Conservation (phyloP, 2,888 invertebrate genomes). For the Napeogenes sylphis region DNA sequence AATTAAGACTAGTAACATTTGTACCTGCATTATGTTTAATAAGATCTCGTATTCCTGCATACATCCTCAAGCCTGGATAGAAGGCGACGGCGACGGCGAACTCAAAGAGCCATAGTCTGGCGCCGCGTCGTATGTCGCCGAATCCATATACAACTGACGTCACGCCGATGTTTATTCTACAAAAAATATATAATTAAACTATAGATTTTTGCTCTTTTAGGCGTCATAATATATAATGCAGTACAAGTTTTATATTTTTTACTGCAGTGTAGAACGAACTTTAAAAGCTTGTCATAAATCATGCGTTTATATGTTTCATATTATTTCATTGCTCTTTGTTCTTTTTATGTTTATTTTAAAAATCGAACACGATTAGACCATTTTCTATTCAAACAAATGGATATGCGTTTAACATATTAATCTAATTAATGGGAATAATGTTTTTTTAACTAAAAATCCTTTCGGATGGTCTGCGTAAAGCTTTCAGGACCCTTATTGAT, state of each 20-base stretch:
- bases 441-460: constrained; percentile 10
- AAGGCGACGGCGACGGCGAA: constrained; percentile 50
- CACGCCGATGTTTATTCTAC: constrained; percentile 61
- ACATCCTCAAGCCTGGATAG: constrained; percentile 53
- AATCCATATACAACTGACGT: constrained; percentile 57
- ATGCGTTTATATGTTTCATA: too few species aligned
- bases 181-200: constrained; percentile 28
- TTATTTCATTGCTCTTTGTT: too few species aligned
- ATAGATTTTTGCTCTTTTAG: neutral
- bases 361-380: constrained; percentile 3
- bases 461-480: constrained; percentile 3
- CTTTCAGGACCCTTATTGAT: constrained; percentile 19
- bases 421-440: neutral
- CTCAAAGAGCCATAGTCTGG: constrained; percentile 60
- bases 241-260: neutral
- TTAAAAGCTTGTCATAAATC: too few species aligned
- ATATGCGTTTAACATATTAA: neutral
- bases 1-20: neutral
- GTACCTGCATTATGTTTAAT: constrained; percentile 48
- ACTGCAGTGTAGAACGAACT: neutral
- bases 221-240: too few species aligned
- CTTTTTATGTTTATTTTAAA: too few species aligned
- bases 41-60: constrained; percentile 42
- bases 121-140: constrained; percentile 58
- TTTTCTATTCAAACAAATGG: neutral